Evolutionary conservation across 2,113 vertebrate genomes (phyloP).

Genomic region (Megaleporinus macrocephalus): DNA sequence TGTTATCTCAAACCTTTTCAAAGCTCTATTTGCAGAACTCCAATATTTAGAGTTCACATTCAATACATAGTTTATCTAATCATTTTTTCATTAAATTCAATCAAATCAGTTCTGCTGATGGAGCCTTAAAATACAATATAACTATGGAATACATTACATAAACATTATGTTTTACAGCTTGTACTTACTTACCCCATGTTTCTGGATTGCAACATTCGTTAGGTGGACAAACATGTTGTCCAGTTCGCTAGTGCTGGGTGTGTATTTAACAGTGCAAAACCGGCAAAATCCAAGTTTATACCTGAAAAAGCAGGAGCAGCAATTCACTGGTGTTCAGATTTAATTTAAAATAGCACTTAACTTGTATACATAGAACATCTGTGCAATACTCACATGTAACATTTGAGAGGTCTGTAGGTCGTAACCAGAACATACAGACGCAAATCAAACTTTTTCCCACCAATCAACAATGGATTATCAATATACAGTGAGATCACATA

Average conservation of each 20-base stretch:
- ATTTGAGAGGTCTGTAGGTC: constrained; percentile 92
- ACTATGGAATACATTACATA: too few species aligned
- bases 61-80: too few species aligned
- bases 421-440: constrained; percentile 95
- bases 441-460: constrained; percentile 97
- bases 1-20: too few species aligned
- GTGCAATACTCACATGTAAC: constrained; percentile 88
- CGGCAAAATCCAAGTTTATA: constrained; percentile 97
- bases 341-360: neutral
- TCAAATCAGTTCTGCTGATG: too few species aligned
- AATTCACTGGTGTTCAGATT: neutral
- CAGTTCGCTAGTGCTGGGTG: constrained; percentile 93
- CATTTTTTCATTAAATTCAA: too few species aligned
- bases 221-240: constrained; percentile 99
- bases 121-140: too few species aligned
- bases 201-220: constrained; percentile 98
- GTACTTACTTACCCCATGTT: constrained; percentile 85
- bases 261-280: constrained; percentile 98
- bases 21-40: too few species aligned
- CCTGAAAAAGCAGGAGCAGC: constrained; percentile 73
- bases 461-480: constrained; percentile 92
- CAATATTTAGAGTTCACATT: too few species aligned
- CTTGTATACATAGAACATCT: neutral
- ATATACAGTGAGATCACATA: constrained; percentile 98
- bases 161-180: too few species aligned